Percentiles rank a stretch among this genome's conserved stretches.
Evolutionary conservation across 2,113 vertebrate genomes (phyloP).

Genomic region (Pangasianodon hypophthalmus): DNA sequence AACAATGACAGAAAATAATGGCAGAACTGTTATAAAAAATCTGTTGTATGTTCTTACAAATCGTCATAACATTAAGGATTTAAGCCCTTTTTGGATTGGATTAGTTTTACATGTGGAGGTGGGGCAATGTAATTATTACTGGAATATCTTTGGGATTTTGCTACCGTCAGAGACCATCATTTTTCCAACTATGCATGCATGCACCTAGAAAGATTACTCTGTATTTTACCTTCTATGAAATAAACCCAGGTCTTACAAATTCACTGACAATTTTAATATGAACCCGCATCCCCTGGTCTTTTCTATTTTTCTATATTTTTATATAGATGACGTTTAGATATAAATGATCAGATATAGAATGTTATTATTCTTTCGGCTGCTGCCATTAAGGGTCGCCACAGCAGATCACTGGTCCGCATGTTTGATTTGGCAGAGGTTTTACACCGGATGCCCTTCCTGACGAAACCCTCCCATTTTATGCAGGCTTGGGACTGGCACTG

Average conservation of each 20-base stretch:
- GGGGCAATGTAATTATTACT: too few species aligned
- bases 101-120: too few species aligned
- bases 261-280: not conserved
- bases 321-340: not conserved
- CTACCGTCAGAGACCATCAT: not conserved
- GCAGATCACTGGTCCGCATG: too few species aligned
- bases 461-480: too few species aligned
- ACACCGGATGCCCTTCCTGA: too few species aligned
- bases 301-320: not conserved
- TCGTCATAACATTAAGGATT: not conserved
- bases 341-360: not conserved
- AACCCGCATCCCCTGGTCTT: not conserved
- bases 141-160: not conserved
- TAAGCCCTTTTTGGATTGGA: not conserved
- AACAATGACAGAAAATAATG: not conserved
- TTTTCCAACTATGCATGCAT: not conserved
- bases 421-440: too few species aligned
- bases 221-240: too few species aligned
- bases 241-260: not conserved
- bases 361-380: too few species aligned
- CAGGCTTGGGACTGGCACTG: too few species aligned
- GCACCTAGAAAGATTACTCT: too few species aligned
- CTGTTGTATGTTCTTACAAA: not conserved
- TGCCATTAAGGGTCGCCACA: too few species aligned
- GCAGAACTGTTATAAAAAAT: not conserved